Percentiles rank a stretch among this genome's conserved stretches.
phyloP scores from a whole-genome alignment of 1,140 invertebrate species.

The Camponotus vicinus region DNA sequence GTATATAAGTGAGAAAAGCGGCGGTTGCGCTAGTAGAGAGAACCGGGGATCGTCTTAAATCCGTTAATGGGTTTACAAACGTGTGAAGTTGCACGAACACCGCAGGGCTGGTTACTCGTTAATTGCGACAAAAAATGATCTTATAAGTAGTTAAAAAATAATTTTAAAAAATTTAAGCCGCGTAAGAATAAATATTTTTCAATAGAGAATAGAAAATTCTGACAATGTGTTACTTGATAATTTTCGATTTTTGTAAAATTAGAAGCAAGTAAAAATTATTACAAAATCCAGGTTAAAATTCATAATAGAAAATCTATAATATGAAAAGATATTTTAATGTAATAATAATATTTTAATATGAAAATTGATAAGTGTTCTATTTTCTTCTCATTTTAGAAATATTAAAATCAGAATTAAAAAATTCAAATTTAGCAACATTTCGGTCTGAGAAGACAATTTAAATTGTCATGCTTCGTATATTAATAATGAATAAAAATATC shows the following conservation, averaged over 20 bases:
- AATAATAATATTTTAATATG: too few species aligned
- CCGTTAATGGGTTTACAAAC: conserved; percentile 79
- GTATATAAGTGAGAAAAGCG: conserved; percentile 54
- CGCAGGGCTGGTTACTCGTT: background rate
- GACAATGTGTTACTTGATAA: background rate
- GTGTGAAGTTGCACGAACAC: conserved; percentile 59
- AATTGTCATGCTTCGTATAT: background rate
- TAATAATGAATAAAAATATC: conserved; percentile 10
- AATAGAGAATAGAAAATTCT: background rate
- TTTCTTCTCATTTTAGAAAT: background rate
- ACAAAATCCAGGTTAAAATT: background rate
- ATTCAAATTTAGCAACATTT: background rate
- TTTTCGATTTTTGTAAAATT: background rate
- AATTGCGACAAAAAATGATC: conserved; percentile 1
- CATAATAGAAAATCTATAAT: background rate
- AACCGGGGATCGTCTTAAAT: conserved; percentile 69
- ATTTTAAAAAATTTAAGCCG: background rate
- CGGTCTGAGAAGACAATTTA: background rate
- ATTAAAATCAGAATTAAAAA: background rate
- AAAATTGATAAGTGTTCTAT: background rate
- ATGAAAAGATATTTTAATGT: background rate
- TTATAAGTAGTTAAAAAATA: background rate
- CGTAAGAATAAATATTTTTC: background rate
- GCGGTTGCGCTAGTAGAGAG: conserved; percentile 18
- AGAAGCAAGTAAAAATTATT: background rate